Evolutionary conservation across 2,113 vertebrate species (phyloP).

Genomic region (Cyanoliseus patagonus): DNA sequence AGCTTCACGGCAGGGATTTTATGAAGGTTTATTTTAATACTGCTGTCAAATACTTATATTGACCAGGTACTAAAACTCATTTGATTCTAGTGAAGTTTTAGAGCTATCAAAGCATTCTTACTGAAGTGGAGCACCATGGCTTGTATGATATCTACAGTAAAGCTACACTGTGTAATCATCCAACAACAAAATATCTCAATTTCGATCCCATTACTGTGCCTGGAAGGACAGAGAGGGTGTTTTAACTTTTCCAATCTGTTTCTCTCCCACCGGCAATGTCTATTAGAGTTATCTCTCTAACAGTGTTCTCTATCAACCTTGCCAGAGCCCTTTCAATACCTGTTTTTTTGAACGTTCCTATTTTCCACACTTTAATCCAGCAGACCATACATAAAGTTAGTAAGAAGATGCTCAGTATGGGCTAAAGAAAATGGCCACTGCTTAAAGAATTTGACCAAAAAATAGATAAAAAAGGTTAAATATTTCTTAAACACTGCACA

Average conservation of each 20-base stretch:
- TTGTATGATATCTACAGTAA: constrained; percentile 9
- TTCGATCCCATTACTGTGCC: background rate
- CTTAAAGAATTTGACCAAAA: background rate
- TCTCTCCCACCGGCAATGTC: background rate
- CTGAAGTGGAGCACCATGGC: constrained; percentile 39
- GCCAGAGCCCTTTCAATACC: constrained; percentile 16
- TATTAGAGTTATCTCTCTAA: constrained; percentile 31
- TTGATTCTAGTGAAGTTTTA: constrained; percentile 23
- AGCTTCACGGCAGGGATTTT: constrained; percentile 25
- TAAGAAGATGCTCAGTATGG: background rate
- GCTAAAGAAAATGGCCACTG: background rate
- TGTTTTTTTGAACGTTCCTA: background rate
- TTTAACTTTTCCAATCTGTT: constrained; percentile 20
- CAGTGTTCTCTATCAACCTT: background rate
- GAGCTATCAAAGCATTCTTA: constrained; percentile 57
- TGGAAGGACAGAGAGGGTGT: background rate
- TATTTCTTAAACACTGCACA: constrained; percentile 9
- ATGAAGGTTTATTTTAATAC: constrained; percentile 37
- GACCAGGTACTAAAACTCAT: background rate
- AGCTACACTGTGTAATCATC: constrained; percentile 13
- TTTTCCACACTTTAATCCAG: constrained; percentile 5
- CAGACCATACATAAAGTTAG: background rate
- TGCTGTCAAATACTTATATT: constrained; percentile 34
- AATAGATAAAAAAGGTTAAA: background rate
- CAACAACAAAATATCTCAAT: background rate